Base-by-base conservation (phyloP, 2,888 invertebrate species). In the Drosophila helvetica region DNA sequence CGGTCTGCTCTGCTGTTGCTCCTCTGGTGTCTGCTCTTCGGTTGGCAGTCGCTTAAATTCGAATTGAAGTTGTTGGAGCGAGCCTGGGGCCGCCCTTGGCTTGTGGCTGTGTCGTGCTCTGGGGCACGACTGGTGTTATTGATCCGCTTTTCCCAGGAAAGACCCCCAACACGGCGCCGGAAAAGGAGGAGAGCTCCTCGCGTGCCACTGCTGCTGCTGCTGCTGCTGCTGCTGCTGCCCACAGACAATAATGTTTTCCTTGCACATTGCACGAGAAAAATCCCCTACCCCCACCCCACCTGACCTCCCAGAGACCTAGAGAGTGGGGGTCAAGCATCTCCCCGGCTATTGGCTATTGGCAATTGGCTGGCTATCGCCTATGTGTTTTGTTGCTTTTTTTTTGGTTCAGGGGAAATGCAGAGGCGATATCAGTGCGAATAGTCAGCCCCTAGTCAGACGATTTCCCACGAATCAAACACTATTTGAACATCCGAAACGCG, bases 161-260 rank as follows among this genome's bases (percentile, higher is more conserved):
- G 56, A 19, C 58, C 22, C 53, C 50, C 57, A 38, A 66, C 63
- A 62, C 45, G 38, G 42, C 54, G 53, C 27, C 27, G 27, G 6
- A 27, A 27, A 8, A 27, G 27, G 27, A 27, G 27, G 27, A 27
- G 27, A 83, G 68, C 74, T 42, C 74, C 76, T 78, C 63, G 74
- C 70, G 78, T 78, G 69, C 19, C 74, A 59, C 61, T 65, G 76
- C 51, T 50, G 57, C 59, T 68, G 57, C 59, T 68, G 61, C 61
- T 65, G 75, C 51, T 50, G n/a, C n/a, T n/a, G n/a, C n/a, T n/a
- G 57, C 59, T 68, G 57, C 60, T 68, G 68, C 63, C 76, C 83
- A 71, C 78, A 83, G 81, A 80, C 81, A 81, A 80, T 74, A 69
- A 66, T 83, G 78, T 80, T 80, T 76, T 66, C 69, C 67, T 75